Percentiles rank a stretch among this genome's conserved stretches.
Evolutionary conservation across 1,140 invertebrate species (phyloP).

Genomic region (Calosoma granatense): DNA sequence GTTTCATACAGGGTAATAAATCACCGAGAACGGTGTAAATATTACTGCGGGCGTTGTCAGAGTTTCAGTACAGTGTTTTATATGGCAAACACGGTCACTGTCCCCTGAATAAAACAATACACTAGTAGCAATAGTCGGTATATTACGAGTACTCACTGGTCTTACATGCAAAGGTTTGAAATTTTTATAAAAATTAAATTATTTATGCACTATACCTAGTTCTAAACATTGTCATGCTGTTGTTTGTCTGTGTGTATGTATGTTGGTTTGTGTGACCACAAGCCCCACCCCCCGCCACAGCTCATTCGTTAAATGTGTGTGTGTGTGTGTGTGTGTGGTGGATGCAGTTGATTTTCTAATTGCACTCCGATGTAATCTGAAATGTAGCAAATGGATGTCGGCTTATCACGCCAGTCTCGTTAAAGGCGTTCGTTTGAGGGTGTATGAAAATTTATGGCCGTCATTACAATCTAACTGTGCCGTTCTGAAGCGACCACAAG

Average conservation of each 20-base stretch:
- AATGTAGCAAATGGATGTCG: slow-evolving; percentile 6
- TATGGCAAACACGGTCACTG: too few relatives aligned
- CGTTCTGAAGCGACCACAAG: background rate
- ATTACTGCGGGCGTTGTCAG: background rate
- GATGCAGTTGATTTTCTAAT: slow-evolving; percentile 7
- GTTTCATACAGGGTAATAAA: slow-evolving; percentile 4
- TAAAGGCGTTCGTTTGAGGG: slow-evolving; percentile 1
- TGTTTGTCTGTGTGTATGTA: too few relatives aligned
- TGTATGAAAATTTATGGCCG: background rate
- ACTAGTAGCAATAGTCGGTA: too few relatives aligned
- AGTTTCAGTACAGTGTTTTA: background rate
- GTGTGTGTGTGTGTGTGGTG: background rate
- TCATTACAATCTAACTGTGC: background rate
- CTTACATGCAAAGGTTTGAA: too few relatives aligned
- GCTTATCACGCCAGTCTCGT: slow-evolving; percentile 7
- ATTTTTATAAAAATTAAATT: too few relatives aligned
- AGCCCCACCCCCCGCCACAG: too few relatives aligned
- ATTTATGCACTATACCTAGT: too few relatives aligned
- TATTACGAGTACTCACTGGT: too few relatives aligned
- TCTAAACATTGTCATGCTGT: too few relatives aligned
- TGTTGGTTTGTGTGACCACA: too few relatives aligned
- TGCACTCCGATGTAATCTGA: slow-evolving; percentile 5
- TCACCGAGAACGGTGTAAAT: background rate
- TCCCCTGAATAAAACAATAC: background rate
- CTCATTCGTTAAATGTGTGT: too few relatives aligned